Evolutionary conservation across 1,140 invertebrate species (phyloP).

Genomic region (Drosophila setifemur): DNA sequence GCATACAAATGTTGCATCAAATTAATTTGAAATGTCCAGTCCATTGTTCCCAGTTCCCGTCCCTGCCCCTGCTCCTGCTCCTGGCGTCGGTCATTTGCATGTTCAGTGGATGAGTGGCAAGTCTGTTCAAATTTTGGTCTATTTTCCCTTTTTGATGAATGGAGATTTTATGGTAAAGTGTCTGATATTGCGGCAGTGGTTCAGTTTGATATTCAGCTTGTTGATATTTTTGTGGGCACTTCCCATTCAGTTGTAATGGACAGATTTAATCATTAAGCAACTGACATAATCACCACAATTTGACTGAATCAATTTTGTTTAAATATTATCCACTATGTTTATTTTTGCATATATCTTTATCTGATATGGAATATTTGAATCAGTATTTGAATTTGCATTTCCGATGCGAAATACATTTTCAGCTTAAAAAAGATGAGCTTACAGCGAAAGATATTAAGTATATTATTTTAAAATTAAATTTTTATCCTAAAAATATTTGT

Average conservation of each 20-base stretch:
- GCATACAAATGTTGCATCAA: slow-evolving; percentile 63
- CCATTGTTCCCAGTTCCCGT: slow-evolving; percentile 6
- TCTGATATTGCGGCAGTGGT: slow-evolving; percentile 26
- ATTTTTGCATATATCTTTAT: no score
- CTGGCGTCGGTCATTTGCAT: slow-evolving; percentile 43
- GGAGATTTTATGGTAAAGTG: slow-evolving; percentile 34
- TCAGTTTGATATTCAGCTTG: no score
- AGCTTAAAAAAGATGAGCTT: no score
- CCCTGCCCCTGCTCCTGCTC: no score
- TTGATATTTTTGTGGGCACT: neutral
- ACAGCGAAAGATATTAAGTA: no score
- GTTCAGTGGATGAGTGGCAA: slow-evolving; percentile 41
- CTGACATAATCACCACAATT: neutral
- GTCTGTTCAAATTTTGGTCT: slow-evolving; percentile 21
- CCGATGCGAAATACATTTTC: no score
- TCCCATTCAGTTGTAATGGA: neutral
- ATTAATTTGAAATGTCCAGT: slow-evolving; percentile 51
- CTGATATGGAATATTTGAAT: no score
- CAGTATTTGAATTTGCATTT: no score
- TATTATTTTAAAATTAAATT: no score
- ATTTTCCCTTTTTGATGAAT: slow-evolving; percentile 23
- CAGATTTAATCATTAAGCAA: neutral
- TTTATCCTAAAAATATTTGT: no score
- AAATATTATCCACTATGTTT: no score
- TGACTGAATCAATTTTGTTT: no score